Evolutionary conservation across 2,888 invertebrate genomes (phyloP), one percentile per base, ranked within the genome.

Genomic region (Protophormia terraenovae): DNA sequence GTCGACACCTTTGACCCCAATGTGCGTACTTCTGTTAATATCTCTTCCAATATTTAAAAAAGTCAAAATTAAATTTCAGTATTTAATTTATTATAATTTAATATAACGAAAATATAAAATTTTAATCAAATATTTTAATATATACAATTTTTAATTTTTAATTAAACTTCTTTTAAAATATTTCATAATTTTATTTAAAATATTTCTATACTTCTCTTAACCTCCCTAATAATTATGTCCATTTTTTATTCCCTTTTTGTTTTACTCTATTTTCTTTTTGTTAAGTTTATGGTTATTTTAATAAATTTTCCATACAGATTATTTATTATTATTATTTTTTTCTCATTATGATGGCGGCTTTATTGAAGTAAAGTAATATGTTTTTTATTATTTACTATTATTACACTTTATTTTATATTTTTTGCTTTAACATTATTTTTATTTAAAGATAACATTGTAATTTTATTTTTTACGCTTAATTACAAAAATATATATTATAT

Each of bases 381-480:
- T 12, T 53, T 38, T 35, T 62, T 16, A n/a, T n/a, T n/a, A n/a
- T n/a, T n/a, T n/a, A n/a, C n/a, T n/a, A n/a, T n/a, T n/a, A n/a
- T n/a, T n/a, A n/a, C n/a, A n/a, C n/a, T n/a, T n/a, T n/a, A n/a
- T n/a, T n/a, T n/a, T n/a, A n/a, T n/a, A n/a, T 47, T 50, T 41
- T 29, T 16, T 10, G 24, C 27, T 16, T 66, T 19, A 22, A 16
- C 0, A 19, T 62, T 66, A 29, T 66, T 47, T 41, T 35, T 16
- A 38, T 38, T 69, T 45, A 19, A 29, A 69, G 69, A 78, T 78
- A 78, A 67, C 47, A 47, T 22, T 58, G 45, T 14, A 32, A 22
- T 27, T 38, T 55, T 41, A 53, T 41, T 19, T n/a, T 22, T 29
- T 38, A 53, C 3, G n/a, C 14, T 50, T 71, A 62, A 53, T 60